Evolutionary conservation across 2,888 invertebrate genomes (phyloP), one percentile per base, ranked within the genome.

Genomic region (Zhuqinia jingwanae): DNA sequence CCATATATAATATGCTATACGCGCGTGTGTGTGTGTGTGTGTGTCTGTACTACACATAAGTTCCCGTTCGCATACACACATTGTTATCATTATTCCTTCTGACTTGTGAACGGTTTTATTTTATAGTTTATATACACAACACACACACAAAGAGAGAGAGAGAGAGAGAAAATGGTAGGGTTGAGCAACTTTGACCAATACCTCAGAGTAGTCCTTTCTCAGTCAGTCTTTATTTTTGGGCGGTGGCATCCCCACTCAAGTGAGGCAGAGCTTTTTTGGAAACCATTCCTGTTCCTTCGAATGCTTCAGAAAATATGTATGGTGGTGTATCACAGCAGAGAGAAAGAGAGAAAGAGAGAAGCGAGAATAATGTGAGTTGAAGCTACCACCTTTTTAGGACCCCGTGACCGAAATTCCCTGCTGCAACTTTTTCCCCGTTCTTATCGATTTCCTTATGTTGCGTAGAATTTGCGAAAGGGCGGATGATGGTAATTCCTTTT

Each of bases 391-490:
- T 82, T 79, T 88, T 65, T 56, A 70, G 79, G 65, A 88, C 87
- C 89, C 88, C 88, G 87, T 89, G 89, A 90, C 89, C 90, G 90
- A 90, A 88, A 89, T 88, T 89, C 88, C 88, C 88, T 88, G 76
- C 89, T 89, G 90, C 91, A 90, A 88, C 88, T 89, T 89, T 89
- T 76, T 84, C 87, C 88, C 89, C 88, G 88, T 89, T 88, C 89
- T 81, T 89, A 90, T 90, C 89, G 90, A 90, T 90, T 90, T 87
- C 88, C 88, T 88, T 77, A 87, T 88, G 89, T 89, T 90, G 90
- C 90, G 90, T 90, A 90, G 89, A 91, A 90, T 89, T 89, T 87
- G 89, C 88, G 80, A 90, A 90, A 88, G 87, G 87, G 87, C 78
- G 87, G 90, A 89, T 81, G 89, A 87, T 89, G 88, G 58, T 73